Percentiles rank a stretch among this genome's conserved stretches.
Conservation (phyloP, 2,113 vertebrate genomes). For the Lophochroa leadbeateri region DNA sequence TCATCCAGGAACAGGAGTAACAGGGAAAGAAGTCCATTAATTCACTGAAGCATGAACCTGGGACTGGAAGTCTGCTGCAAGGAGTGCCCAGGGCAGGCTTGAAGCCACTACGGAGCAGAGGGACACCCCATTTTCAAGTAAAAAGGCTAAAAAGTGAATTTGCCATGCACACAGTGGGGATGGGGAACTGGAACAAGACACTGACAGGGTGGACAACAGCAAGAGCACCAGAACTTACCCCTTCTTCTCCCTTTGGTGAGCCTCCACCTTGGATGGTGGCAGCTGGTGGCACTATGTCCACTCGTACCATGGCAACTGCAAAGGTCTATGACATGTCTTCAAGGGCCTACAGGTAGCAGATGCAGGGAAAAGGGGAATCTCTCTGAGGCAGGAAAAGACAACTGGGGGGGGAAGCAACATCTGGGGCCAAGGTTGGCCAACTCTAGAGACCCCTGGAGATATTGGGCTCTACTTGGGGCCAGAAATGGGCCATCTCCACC, state of each 20-base stretch:
- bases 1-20: not conserved
- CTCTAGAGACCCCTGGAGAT: not conserved
- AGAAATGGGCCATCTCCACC: not conserved
- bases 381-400: not conserved
- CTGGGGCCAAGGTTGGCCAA: not conserved
- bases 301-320: not conserved
- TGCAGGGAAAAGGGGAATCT: not conserved
- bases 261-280: not conserved
- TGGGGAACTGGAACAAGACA: not conserved
- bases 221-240: not conserved
- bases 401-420: not conserved
- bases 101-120: not conserved
- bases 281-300: not conserved
- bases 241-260: not conserved
- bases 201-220: not conserved
- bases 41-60: not conserved
- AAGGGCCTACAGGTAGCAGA: not conserved
- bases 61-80: not conserved
- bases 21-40: not conserved
- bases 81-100: not conserved
- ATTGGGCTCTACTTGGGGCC: not conserved
- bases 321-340: not conserved
- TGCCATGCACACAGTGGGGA: not conserved
- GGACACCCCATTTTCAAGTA: not conserved
- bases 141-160: not conserved